phyloP scores from a whole-genome alignment of 2,797 vertebrate species.

The Poeciliopsis paucimaculata region DNA sequence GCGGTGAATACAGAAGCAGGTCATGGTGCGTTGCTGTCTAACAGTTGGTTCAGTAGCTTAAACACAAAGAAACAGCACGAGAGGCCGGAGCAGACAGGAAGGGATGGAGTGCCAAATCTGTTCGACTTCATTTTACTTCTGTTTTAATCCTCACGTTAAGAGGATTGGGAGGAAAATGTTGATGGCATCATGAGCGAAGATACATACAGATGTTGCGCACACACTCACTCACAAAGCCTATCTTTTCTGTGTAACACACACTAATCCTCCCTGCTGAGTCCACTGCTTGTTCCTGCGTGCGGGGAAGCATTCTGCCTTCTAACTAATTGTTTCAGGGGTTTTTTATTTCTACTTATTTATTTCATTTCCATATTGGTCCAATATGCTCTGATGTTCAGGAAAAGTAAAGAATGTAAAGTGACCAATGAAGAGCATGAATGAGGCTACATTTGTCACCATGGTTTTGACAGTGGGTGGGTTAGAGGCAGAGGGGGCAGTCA shows the following conservation, averaged over 20 bases:
- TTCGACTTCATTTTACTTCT: slow-evolving; percentile 44
- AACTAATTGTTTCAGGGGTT: slow-evolving; percentile 6
- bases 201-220: slow-evolving; percentile 49
- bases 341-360: not conserved
- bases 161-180: slow-evolving; percentile 71
- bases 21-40: not conserved
- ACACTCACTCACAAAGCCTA: slow-evolving; percentile 29
- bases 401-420: not conserved
- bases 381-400: not conserved
- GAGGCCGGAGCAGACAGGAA: not conserved
- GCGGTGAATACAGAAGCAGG: not conserved
- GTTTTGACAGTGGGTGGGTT: slow-evolving; percentile 25
- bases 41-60: slow-evolving; percentile 16
- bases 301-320: not conserved
- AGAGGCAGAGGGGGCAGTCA: not conserved
- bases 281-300: slow-evolving; percentile 34
- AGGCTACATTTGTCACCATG: slow-evolving; percentile 12
- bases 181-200: slow-evolving; percentile 41
- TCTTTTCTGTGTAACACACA: slow-evolving; percentile 21
- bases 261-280: slow-evolving; percentile 49
- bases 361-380: too few species aligned
- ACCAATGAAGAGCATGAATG: not conserved
- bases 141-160: slow-evolving; percentile 72
- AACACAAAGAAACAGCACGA: slow-evolving; percentile 21
- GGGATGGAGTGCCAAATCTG: slow-evolving; percentile 37